Evolutionary conservation across 2,888 invertebrate genomes (phyloP).

Genomic region (Agelastica alni): DNA sequence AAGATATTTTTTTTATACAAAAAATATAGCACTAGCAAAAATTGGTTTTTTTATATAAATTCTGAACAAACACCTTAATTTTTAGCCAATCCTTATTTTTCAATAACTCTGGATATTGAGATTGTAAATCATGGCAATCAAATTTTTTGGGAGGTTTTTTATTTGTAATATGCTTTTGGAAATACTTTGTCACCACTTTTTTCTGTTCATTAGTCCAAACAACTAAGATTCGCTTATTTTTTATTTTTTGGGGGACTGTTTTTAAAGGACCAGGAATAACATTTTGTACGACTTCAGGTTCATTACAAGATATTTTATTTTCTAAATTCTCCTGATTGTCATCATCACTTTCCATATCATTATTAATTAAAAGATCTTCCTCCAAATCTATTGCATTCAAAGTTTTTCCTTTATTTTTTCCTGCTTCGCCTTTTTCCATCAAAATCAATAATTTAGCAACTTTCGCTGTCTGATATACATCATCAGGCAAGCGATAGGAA

Average conservation of each 20-base stretch:
- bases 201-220: constrained; percentile 4
- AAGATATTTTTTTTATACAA: no score
- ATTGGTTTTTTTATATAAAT: no score
- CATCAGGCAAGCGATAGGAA: constrained; percentile 4
- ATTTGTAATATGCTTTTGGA: neutral
- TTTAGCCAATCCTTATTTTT: no score
- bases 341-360: neutral
- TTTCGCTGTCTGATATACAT: no score
- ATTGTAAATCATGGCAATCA: constrained; percentile 1
- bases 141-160: neutral
- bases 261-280: no score
- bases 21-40: no score
- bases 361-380: constrained; percentile 18
- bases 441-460: no score
- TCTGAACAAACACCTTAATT: constrained; percentile 16
- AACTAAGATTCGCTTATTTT: constrained; percentile 2
- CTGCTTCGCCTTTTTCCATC: no score
- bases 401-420: neutral
- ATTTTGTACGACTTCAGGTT: no score
- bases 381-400: constrained; percentile 18
- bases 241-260: no score
- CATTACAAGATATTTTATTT: no score
- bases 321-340: neutral
- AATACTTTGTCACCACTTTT: neutral
- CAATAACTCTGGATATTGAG: neutral